These are phyloP conservation scores for Xenopus borealis DNA, from an alignment of 2,113 vertebrate species.

Conservation along the genomic window DNA sequence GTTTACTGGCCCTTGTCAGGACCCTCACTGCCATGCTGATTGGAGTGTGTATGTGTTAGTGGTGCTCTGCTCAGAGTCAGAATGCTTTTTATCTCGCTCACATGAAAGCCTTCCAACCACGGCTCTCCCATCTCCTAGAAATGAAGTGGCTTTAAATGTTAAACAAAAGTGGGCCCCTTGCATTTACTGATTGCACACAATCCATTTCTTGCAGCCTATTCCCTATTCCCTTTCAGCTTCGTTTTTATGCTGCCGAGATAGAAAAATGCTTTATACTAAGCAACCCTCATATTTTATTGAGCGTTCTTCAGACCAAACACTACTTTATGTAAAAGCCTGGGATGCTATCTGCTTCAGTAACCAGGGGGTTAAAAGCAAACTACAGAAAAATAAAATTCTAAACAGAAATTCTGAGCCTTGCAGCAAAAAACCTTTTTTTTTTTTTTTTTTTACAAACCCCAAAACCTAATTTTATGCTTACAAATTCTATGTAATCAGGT, in stretches of 20 bases:
- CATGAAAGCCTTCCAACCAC: constrained; percentile 32
- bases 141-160: constrained; percentile 40
- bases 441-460: too few relatives aligned
- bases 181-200: constrained; percentile 26
- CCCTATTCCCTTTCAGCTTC: too few relatives aligned
- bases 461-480: too few relatives aligned
- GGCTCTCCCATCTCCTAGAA: constrained; percentile 22
- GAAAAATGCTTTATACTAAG: constrained; percentile 27
- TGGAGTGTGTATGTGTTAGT: background rate
- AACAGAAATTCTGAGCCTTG: too few relatives aligned
- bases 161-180: constrained; percentile 32
- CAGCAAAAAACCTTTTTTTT: too few relatives aligned
- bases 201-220: constrained; percentile 32
- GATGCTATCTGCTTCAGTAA: too few relatives aligned
- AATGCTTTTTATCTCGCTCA: constrained; percentile 34
- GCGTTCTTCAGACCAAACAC: constrained; percentile 7
- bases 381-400: too few relatives aligned
- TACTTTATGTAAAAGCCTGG: background rate
- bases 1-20: too few relatives aligned
- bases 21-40: too few relatives aligned
- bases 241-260: too few relatives aligned
- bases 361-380: too few relatives aligned
- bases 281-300: constrained; percentile 27
- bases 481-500: too few relatives aligned
- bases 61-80: constrained; percentile 7